Evolutionary conservation across 2,888 invertebrate genomes (phyloP).

Genomic region (Monoplex corrugatus): DNA sequence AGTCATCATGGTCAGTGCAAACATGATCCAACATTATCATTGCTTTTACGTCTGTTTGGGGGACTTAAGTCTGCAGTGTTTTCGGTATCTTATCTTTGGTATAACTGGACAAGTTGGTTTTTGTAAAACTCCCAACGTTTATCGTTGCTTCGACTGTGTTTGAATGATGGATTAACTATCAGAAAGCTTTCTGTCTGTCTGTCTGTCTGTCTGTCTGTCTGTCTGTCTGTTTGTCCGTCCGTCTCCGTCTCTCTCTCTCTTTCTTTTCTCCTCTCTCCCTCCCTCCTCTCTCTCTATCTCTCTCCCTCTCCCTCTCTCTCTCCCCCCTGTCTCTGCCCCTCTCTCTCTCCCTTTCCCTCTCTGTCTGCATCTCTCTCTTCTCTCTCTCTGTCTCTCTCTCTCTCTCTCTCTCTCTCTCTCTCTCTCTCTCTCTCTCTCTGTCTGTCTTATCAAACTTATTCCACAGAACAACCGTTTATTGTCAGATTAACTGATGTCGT

Average conservation of each 20-base stretch:
- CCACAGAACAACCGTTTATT: too few relatives aligned
- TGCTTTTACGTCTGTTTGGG: too few relatives aligned
- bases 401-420: not conserved
- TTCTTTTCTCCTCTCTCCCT: not conserved
- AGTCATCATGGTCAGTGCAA: too few relatives aligned
- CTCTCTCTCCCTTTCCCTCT: not conserved
- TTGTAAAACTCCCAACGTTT: too few relatives aligned
- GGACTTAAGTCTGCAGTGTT: too few relatives aligned
- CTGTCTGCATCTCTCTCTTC: not conserved
- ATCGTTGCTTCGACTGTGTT: too few relatives aligned
- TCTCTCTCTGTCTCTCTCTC: not conserved
- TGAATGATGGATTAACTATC: too few relatives aligned
- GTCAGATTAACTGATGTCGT: too few relatives aligned
- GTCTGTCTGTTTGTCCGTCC: not conserved
- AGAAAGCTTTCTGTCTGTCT: not conserved
- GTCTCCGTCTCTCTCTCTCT: conserved; percentile 11
- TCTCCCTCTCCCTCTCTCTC: not conserved
- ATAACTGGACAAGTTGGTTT: too few relatives aligned
- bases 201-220: not conserved
- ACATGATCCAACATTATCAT: too few relatives aligned
- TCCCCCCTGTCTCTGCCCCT: not conserved
- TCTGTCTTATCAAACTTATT: too few relatives aligned
- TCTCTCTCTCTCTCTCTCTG: not conserved
- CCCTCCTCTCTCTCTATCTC: not conserved
- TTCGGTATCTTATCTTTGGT: too few relatives aligned